Evolutionary conservation across 1,140 invertebrate species (phyloP).

Genomic region (Yoshiicerus persimilis): DNA sequence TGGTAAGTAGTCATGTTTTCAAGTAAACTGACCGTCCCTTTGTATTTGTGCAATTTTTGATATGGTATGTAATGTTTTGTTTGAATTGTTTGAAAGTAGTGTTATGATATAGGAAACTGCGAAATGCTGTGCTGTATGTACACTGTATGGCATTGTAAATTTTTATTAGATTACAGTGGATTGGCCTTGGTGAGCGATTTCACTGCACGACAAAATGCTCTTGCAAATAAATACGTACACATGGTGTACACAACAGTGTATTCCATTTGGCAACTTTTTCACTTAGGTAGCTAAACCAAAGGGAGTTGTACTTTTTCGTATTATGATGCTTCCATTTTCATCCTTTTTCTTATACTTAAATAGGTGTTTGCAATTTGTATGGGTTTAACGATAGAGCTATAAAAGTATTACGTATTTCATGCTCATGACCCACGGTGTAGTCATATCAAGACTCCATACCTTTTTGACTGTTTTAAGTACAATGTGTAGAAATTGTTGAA

Average conservation of each 20-base stretch:
- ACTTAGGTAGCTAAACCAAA: neutral
- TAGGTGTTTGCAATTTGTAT: neutral
- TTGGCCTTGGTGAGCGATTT: neutral
- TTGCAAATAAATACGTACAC: neutral
- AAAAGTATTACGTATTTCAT: too few relatives aligned
- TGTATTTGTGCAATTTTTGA: neutral
- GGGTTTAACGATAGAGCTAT: too few relatives aligned
- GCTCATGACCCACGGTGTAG: neutral
- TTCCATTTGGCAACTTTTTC: neutral
- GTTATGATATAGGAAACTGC: neutral
- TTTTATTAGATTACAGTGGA: constrained; percentile 19
- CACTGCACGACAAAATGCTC: neutral
- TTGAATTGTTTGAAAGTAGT: too few relatives aligned
- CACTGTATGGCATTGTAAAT: neutral
- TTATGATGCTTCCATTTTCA: neutral
- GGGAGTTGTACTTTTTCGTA: neutral
- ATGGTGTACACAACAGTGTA: neutral
- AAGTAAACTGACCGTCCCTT: neutral
- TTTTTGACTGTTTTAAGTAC: too few relatives aligned
- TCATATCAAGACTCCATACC: neutral
- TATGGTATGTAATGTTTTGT: too few relatives aligned
- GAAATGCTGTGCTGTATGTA: too few relatives aligned
- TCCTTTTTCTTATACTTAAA: neutral
- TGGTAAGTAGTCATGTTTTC: too few relatives aligned
- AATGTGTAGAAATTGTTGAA: neutral